Conservation (phyloP, 2,888 invertebrate genomes). For the Tenthredo distinguenda region DNA sequence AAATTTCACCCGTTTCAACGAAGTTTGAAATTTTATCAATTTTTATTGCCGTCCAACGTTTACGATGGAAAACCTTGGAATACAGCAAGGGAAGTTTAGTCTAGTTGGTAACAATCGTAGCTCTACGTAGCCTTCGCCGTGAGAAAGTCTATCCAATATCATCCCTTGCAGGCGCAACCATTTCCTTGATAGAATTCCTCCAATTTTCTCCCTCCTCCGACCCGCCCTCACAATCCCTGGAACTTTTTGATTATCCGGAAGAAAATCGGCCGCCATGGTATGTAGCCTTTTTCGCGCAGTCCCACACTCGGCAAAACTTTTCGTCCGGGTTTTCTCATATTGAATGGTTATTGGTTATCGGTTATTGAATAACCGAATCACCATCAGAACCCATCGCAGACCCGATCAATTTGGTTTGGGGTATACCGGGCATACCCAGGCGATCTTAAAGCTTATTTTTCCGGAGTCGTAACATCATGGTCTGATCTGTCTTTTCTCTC, state of each 20-base stretch:
- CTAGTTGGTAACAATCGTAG: not conserved
- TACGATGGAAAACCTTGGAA: not conserved
- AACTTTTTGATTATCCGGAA: conserved; percentile 42
- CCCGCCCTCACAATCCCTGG: not conserved
- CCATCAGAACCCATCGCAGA: conserved; percentile 48
- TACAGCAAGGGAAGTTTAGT: not conserved
- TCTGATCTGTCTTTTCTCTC: not conserved
- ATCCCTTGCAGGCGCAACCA: conserved; percentile 14
- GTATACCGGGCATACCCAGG: not conserved
- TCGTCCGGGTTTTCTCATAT: conserved; percentile 32
- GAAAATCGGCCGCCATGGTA: conserved; percentile 15
- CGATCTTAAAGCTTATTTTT: not conserved
- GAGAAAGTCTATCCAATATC: conserved; percentile 27
- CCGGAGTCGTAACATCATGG: not conserved
- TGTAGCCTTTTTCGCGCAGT: not conserved
- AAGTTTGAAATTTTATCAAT: not conserved
- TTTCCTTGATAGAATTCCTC: conserved; percentile 45
- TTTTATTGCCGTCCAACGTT: not conserved
- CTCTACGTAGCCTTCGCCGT: not conserved
- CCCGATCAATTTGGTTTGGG: not conserved
- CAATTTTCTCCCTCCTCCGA: conserved; percentile 3
- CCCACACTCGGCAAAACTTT: not conserved
- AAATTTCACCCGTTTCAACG: not conserved
- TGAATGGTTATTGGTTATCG: conserved; percentile 58
- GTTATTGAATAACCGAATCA: conserved; percentile 70